phyloP scores from a whole-genome alignment of 1,140 invertebrate genomes.

The Panagrolaimus sp. region DNA sequence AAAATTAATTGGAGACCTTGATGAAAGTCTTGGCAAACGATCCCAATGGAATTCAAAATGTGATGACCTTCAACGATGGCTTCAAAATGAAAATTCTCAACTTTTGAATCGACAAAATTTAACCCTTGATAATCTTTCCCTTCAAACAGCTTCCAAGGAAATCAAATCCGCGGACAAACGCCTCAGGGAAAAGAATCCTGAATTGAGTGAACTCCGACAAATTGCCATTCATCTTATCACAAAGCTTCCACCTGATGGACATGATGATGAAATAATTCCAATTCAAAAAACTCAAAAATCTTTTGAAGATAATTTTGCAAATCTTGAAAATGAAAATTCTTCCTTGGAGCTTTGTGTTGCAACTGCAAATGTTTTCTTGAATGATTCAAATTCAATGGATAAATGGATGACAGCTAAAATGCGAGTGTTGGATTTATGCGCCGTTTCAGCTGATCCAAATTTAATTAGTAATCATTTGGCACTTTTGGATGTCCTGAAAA shows the following conservation, averaged over 20 bases:
- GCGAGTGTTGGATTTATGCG: background rate
- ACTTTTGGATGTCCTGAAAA: conserved; percentile 7
- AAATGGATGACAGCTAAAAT: conserved; percentile 19
- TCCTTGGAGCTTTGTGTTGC: conserved; percentile 16
- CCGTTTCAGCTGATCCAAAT: background rate
- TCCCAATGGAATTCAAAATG: conserved; percentile 10
- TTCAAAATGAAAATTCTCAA: conserved; percentile 9
- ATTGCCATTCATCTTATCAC: background rate
- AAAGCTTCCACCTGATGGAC: background rate
- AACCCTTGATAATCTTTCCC: background rate
- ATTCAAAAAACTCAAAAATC: background rate
- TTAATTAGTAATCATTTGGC: background rate
- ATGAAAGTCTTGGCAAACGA: background rate
- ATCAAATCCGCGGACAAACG: background rate
- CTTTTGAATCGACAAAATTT: conserved; percentile 5
- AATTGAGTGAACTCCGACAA: conserved; percentile 17
- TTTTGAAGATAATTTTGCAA: background rate
- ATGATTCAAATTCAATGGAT: conserved; percentile 9
- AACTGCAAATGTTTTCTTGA: background rate
- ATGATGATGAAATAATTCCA: background rate
- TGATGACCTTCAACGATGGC: conserved; percentile 16
- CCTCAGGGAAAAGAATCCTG: conserved; percentile 2
- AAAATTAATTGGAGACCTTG: conserved; percentile 6
- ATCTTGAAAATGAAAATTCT: conserved; percentile 9
- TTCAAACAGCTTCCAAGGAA: conserved; percentile 1